Conservation (phyloP, 1,140 invertebrate species). For the Aphelenchoides fujianensis region DNA sequence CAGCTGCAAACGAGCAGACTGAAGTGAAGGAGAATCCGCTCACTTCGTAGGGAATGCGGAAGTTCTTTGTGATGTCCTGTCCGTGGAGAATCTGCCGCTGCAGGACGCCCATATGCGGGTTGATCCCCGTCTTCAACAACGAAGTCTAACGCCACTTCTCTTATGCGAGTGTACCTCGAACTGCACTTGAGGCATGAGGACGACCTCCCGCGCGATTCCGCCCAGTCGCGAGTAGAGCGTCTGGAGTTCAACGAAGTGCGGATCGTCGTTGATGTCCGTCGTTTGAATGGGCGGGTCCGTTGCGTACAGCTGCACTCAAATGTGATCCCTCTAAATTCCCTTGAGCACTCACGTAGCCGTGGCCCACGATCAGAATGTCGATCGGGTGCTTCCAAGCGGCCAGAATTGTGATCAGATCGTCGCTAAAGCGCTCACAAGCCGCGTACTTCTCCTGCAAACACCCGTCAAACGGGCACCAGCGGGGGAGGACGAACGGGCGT, state of each 20-base stretch:
- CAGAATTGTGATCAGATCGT: neutral
- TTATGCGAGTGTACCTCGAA: no score
- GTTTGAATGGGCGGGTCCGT: neutral
- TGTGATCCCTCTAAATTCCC: no score
- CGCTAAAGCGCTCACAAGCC: neutral
- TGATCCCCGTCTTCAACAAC: neutral
- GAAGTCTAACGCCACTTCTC: no score
- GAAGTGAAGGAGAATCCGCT: neutral
- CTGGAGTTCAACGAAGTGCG: conserved; percentile 3
- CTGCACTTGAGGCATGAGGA: neutral
- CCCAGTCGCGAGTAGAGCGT: neutral
- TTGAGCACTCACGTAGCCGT: no score
- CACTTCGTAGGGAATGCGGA: neutral
- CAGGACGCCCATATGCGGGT: neutral
- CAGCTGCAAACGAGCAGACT: neutral
- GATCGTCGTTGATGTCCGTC: neutral
- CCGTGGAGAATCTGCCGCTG: neutral
- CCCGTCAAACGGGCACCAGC: neutral
- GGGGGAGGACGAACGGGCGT: neutral
- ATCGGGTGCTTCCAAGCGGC: neutral
- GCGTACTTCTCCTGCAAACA: neutral
- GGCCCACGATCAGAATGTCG: neutral
- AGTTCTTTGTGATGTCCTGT: neutral
- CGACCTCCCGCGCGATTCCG: neutral
- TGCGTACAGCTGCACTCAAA: no score